Base-by-base conservation (phyloP, 2,797 vertebrate genomes). In the Lepus oiostolus region DNA sequence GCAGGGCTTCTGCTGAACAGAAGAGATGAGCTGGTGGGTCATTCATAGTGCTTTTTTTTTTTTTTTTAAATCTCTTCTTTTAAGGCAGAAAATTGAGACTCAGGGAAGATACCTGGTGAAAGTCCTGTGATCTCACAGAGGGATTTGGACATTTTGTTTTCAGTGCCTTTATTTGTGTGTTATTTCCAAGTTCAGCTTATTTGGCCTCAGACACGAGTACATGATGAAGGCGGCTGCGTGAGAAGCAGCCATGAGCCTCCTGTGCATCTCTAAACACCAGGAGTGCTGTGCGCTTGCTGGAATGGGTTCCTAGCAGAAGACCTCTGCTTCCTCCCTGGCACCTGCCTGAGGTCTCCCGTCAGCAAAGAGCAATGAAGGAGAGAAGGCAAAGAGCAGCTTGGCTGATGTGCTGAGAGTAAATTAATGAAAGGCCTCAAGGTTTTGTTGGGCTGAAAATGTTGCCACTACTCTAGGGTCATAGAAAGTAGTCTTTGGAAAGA, bases 341-440 rank as follows among this genome's bases (percentile, higher is more conserved):
- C 74, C 42, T 95, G 2, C 84, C 77, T 94, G 79, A 81, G 8
- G 50, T 91, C 92, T 95, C 38, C 81, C 93, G 28, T 87, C 67
- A 83, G 3, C 58, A 71, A 96, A 91, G 16, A 95, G 42, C 60
- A 86, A 81, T 79, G 95, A 90, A 95, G 30, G 17, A 50, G 21
- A 84, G 94, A 92, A 5, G 10, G 52, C 90, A 96, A 88, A 95
- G 87, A 96, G 67, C 90, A 83, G 42, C 82, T 26, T 5, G 0
- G 10, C 52, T 62, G 67, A 60, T 22, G 19, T 21, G 58, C 42
- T 47, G 42, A 62, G 35, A 62, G 42, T 82, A 75, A 74, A 47
- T 74, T 30, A 32, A 92, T 74, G 0, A 86, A 58, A 92, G 3
- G 4, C 60, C 9, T 16, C 38, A 26, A 70, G 70, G 2, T 77